Evolutionary conservation across 2,797 vertebrate species (phyloP), one percentile per base, ranked within the genome.

Genomic region (Thaleichthys pacificus): DNA sequence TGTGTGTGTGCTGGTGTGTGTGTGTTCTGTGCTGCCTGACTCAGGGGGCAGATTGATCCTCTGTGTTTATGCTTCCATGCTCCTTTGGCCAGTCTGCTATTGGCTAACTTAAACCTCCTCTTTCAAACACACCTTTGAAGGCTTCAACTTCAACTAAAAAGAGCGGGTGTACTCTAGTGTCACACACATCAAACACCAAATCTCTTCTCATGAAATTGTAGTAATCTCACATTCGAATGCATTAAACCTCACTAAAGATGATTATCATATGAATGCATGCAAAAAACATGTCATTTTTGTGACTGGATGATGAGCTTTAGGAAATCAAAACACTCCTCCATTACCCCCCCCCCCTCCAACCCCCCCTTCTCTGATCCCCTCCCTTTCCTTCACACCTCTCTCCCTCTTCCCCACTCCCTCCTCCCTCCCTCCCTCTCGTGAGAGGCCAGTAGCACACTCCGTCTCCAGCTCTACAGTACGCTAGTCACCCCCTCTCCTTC

Each of bases 21-120:
- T 85, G 82, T 77, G 82, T 87, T 21, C 83, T 74, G 69, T 79
- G 78, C 82, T 84, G 81, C 84, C 79, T 87, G 80, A 85, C 71
- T 75, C 75, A 66, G 71, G 77, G 77, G 67, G 71, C 49, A 75
- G 76, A 88, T 85, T 80, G 83, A 88, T 88, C 85, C 80, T 80
- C 65, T 65, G 83, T 78, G 88, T 72, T 77, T 69, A 79, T 76
- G 81, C 82, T 83, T 84, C 66, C 12, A 15, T 69, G 6, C 49
- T 17, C 15, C 66, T 9, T 32, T 73, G 49, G 15, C 42, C 67
- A 4, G 62, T 38, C 35, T 38, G 35, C 35, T 8, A 11, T 38
- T 38, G 35, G 35, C 35, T 61, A 14, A 61, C 24, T 61, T 17
- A 11, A 24, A 61, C 9, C 62, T 22, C 22, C 38, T 66, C 32